Percentiles rank a stretch among this genome's conserved stretches.
phyloP scores from a whole-genome alignment of 2,113 vertebrate genomes.

The Dromaius novaehollandiae region DNA sequence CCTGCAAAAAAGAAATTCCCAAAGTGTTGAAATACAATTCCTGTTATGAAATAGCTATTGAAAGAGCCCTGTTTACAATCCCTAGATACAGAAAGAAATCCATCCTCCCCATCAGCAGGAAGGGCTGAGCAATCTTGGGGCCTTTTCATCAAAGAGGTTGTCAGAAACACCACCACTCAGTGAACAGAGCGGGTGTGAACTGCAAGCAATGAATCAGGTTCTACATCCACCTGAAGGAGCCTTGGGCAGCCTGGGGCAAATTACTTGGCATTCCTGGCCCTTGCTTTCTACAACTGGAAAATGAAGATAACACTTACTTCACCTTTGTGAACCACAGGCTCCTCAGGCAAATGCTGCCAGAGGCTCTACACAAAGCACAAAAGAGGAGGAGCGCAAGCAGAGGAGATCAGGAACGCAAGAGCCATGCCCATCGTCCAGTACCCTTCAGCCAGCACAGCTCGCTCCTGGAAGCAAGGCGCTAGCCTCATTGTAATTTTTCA shows the following conservation, averaged over 20 bases:
- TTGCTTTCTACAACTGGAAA: background rate
- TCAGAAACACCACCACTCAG: background rate
- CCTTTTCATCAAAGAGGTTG: background rate
- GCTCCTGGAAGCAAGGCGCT: background rate
- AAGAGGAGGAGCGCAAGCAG: background rate
- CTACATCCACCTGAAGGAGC: background rate
- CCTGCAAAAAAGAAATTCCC: background rate
- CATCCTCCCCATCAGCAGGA: background rate
- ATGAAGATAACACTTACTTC: background rate
- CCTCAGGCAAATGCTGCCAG: background rate
- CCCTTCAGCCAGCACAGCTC: background rate
- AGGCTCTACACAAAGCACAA: background rate
- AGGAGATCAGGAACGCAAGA: background rate
- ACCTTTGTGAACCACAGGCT: background rate
- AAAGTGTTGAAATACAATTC: slow-evolving; percentile 50
- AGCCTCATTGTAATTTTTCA: background rate
- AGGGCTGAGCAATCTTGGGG: background rate
- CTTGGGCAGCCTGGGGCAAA: background rate
- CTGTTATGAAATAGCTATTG: slow-evolving; percentile 32
- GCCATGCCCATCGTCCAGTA: no score
- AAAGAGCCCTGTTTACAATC: slow-evolving; percentile 32
- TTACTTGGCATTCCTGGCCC: fast-evolving
- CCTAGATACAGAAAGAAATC: background rate
- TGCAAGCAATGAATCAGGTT: background rate
- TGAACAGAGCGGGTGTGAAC: background rate